Base-by-base conservation (phyloP, 2,113 vertebrate species). In the Clinocottus analis region DNA sequence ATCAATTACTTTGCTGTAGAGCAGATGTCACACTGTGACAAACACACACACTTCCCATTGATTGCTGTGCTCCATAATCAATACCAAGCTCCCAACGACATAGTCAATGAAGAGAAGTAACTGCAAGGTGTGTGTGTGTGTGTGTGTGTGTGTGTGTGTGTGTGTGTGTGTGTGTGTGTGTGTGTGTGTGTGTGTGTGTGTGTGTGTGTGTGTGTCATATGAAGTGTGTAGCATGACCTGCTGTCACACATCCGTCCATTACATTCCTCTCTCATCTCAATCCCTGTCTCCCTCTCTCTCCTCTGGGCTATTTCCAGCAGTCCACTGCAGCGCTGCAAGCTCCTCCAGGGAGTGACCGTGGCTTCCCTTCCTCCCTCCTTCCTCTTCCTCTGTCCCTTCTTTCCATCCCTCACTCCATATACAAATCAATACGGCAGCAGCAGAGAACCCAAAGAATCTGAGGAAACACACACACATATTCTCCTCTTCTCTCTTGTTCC, bases 1-100 rank as follows among this genome's bases (percentile, higher is more conserved):
- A 91, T 94, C 94, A 95, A 93, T 95, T 95, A 94, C 92, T 90
- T 83, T 90, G 85, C 49, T 93, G 92, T 92, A 93, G 93, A 87
- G 86, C 92, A 94, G 87, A 93, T 93, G 90, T 94, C 90, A 85
- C 88, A 92, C 92, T 90, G 89, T 91, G 92, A 93, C 94, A 64
- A 63, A 64, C 65, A n/a, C 79, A 95, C 95, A 94, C 90, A 92
- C 90, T 85, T 94, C 89, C 89, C 94, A 97, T 96, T 92, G 95
- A 97, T 96, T 84, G 90, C 93, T 58, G 87, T 78, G 76, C 77
- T 80, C 93, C 90, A 90, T 86, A 94, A 97, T 97, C 96, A 92
- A 95, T 96, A 93, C 76, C 62, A 72, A 92, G 88, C 92, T 85
- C 77, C 84, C 81, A 85, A 91, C 93, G 86, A 89, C 91, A 89